Evolutionary conservation across 2,888 invertebrate genomes (phyloP), one percentile per base, ranked within the genome.

Genomic region (Lagria hirta): DNA sequence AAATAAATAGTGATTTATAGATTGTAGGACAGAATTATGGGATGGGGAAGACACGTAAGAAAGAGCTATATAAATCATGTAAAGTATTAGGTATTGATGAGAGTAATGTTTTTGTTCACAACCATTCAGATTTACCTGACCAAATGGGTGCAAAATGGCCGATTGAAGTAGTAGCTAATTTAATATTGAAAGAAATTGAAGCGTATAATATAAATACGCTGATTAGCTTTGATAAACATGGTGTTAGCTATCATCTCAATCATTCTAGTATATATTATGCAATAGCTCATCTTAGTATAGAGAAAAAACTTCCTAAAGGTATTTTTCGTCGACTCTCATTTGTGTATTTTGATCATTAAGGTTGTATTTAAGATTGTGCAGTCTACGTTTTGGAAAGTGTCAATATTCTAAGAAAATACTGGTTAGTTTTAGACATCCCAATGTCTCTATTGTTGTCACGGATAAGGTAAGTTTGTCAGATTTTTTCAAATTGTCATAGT

Each of bases 201-300:
- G 75, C 80, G 42, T 77, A 88, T 59, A 82, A 83, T 60, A 86
- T 92, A 62, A 85, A 90, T 64, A 86, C 88, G 1, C 75, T 97
- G 35, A 81, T 98, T 37, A 94, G 97, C 8, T 99, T 99, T 75
- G 99, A 99, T 73, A 82, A 86, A 62, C 79, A 85, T 65, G 99
- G 98, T 33, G 85, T 99, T 3, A 96, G 95, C 57, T 83, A 87
- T 3, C 98, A 99, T 74, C 76, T 80, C 13, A 99, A 99, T 75
- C 99, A 99, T 69, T 82, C 82, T 49, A 86, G 91, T 46, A 80
- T 91, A 50, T 91, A 86, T 69, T 86, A 85, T 73, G 88, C 87
- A 37, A 77, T 89, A 33, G 86, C 87, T 37, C 83, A 86, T 62
- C 77, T 91, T 64, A 85, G 85, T 69, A 78, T 88, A 66, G 82